Base-by-base conservation (phyloP, 2,888 invertebrate species). In the Clepsis dumicolana region DNA sequence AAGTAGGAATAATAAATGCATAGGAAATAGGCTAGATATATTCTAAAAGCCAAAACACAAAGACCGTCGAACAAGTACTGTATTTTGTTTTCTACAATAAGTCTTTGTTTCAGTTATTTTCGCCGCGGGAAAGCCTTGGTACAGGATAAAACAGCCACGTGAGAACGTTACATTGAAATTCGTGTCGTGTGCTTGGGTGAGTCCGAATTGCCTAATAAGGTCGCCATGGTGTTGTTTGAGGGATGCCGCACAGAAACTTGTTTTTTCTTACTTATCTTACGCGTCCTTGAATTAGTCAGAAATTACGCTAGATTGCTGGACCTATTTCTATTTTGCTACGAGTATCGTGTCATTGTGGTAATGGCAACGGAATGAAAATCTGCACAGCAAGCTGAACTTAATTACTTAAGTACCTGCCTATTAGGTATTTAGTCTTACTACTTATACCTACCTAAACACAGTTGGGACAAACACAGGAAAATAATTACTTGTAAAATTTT, bases 151-250 rank as follows among this genome's bases (percentile, higher is more conserved):
- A 75, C 94, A 95, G 68, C 96, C 97, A 0, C 95, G 96, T 65
- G 96, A 96, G 71, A 97, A 97, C 80, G 94, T 97, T 53, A 95
- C 97, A 63, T 86, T 96, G 60, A 94, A 96, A 83, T 96, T 97
- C 75, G 89, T 95, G 63, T 91, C 94, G 41, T 96, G 97, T 82
- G 94, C 96, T 48, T 91, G 93, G 89, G 97, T 97, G 90, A 94
- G 96, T 94, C 53, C 52, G n/a, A 54, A 66, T 62, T 67, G 41
- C 61, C 62, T 48, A 35, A 70, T 10, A 52, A 52, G 52, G 52
- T 25, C 25, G 25, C 52, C 25, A 25, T 8, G 25, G 52, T 5
- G 25, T 52, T 52, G 24, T 50, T 21, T 50, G 24, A n/a, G 52
- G 25, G 25, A n/a, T 25, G 24, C 25, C 52, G 52, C 14, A 52